Conservation (phyloP, 1,140 invertebrate species). For the Littorina saxatilis region DNA sequence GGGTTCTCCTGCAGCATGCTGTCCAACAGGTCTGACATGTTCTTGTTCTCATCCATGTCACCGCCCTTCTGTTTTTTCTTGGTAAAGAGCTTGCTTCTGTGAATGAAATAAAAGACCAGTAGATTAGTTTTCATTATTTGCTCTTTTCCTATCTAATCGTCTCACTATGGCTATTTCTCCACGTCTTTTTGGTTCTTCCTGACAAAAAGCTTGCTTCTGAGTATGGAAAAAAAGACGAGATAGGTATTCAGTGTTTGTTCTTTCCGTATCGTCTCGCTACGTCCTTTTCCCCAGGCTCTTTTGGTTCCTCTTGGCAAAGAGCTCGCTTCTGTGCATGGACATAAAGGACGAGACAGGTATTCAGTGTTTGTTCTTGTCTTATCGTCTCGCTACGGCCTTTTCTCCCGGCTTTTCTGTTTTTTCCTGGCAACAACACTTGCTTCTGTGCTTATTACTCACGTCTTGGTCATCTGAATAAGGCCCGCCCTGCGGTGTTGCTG, state of each 20-base stretch:
- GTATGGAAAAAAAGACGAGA: too few relatives aligned
- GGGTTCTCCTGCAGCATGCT: conserved; percentile 45
- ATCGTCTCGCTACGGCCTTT: too few relatives aligned
- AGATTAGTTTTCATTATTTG: background rate
- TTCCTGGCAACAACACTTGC: conserved; percentile 1
- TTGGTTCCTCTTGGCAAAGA: too few relatives aligned
- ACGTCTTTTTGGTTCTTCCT: background rate
- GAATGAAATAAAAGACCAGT: too few relatives aligned
- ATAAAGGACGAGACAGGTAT: background rate
- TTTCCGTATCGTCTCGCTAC: too few relatives aligned
- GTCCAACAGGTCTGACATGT: conserved; percentile 45
- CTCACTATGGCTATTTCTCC: background rate
- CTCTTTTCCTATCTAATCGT: background rate
- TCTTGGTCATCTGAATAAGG: background rate
- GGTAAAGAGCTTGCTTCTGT: too few relatives aligned
- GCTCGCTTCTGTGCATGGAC: too few relatives aligned
- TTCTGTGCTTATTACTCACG: background rate
- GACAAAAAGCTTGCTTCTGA: too few relatives aligned
- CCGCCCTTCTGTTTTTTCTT: conserved; percentile 33
- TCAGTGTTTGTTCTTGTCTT: too few relatives aligned
- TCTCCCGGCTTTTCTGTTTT: conserved; percentile 18
- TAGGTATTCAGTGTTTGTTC: too few relatives aligned
- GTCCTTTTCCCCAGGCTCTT: too few relatives aligned
- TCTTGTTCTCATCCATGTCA: conserved; percentile 37
- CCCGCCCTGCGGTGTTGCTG: background rate